Evolutionary conservation across 2,888 invertebrate species (phyloP).

Genomic region (Cheilosia grossa): DNA sequence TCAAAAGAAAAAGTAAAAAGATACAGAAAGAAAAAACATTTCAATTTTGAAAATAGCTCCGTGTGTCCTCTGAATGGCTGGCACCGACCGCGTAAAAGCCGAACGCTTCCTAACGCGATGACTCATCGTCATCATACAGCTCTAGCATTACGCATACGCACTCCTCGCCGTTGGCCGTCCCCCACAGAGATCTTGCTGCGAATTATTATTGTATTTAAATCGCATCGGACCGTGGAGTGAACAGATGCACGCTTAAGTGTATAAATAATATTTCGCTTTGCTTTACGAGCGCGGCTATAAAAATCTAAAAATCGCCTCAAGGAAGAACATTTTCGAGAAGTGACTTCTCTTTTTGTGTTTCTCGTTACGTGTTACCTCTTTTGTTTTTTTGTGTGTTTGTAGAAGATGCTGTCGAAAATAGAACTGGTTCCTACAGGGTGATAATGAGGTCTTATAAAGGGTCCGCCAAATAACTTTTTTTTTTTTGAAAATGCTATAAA

Average conservation of each 20-base stretch:
- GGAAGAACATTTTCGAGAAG: slow-evolving; percentile 60
- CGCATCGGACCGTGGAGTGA: slow-evolving; percentile 64
- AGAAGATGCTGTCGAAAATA: slow-evolving; percentile 16
- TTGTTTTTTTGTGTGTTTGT: slow-evolving; percentile 3
- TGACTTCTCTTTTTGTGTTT: slow-evolving; percentile 27
- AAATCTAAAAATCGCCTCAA: slow-evolving; percentile 58
- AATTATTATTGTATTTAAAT: slow-evolving; percentile 73
- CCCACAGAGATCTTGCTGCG: slow-evolving; percentile 45
- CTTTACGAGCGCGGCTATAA: slow-evolving; percentile 45
- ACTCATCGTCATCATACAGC: slow-evolving; percentile 65
- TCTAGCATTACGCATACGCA: slow-evolving; percentile 69
- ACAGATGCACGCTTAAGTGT: slow-evolving; percentile 69
- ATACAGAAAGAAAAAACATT: slow-evolving; percentile 26
- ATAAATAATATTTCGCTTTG: slow-evolving; percentile 60
- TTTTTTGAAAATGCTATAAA: too few relatives aligned
- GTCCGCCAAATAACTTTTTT: too few relatives aligned
- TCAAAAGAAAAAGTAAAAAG: slow-evolving; percentile 2
- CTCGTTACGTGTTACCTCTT: slow-evolving; percentile 2
- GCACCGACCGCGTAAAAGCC: slow-evolving; percentile 61
- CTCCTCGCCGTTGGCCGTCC: slow-evolving; percentile 41
- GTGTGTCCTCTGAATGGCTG: slow-evolving; percentile 71
- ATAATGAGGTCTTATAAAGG: neutral
- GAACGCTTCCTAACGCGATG: slow-evolving; percentile 53
- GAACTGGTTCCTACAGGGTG: slow-evolving; percentile 18
- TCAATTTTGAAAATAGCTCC: slow-evolving; percentile 38